Evolutionary conservation across 2,888 invertebrate genomes (phyloP), one percentile per base, ranked within the genome.

Genomic region (Erebia palarica): DNA sequence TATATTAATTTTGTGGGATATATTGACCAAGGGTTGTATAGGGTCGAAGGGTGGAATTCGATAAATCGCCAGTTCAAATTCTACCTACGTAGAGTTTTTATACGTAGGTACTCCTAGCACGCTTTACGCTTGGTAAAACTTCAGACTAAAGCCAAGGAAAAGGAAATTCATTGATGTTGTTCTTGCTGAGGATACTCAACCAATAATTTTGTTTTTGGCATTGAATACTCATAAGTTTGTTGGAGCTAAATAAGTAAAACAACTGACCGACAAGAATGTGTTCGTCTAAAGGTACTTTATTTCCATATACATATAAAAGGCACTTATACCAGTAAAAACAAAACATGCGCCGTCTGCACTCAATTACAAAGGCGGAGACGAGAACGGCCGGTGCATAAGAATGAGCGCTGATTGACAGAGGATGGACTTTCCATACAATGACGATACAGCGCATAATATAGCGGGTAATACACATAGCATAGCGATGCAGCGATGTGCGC

Each of bases 361-460:
- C 66, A 58, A 66, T 66, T 66, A 66, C 66, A 66, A 66, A 66
- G 57, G 66, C 66, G 55, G 66, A 42, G 66, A 66, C 66, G 66
- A 7, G 10, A 10, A 55, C 66, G 55, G 47, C 44, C 66, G 66
- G 66, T 53, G 68, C 63, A 68, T 68, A 68, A 65, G 71, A 71
- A 71, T 71, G 68, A 68, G 68, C 70, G 53, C 53, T 71, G 71
- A 71, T 63, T 73, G 71, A 72, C 61, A 47, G 44, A 58, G 44
- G 66, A 57, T 58, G 60, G 60, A n/a, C 58, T 71, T 68, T 65
- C 68, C 61, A 65, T 66, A 66, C 66, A 66, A 66, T 66, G 66
- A 59, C 58, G 58, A 49, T 49, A 21, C 49, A 9, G 21, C 49
- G 16, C 44, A 47, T 61, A 61, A 3, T 11, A n/a, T 5, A 1